Base-by-base conservation (phyloP, 2,113 vertebrate species). In the Puffinus mauretanicus region DNA sequence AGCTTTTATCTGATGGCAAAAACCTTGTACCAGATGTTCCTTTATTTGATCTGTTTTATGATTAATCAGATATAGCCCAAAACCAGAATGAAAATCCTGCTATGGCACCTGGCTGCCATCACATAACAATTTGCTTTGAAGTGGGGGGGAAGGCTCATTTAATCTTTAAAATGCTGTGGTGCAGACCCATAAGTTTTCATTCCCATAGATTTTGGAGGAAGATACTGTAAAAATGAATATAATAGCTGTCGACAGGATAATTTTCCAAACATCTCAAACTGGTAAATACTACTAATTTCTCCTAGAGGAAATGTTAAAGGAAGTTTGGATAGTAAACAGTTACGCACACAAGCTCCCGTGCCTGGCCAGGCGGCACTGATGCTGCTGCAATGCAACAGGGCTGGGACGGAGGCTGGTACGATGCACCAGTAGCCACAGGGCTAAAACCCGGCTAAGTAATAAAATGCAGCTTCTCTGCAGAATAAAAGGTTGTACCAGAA, bases 1-100 rank as follows among this genome's bases (percentile, higher is more conserved):
- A 80, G 81, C 57, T 71, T 95, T 95, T 95, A 88, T 94, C 85
- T 51, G 76, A 94, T 93, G 96, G 91, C 92, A 96, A 95, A 97
- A 92, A 49, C 62, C 90, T 75, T 78, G 64, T 75, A 76, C 61
- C 86, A 95, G 90, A 86, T 92, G 81, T 77, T 97, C 78, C 55
- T 95, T 94, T 95, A 96, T 81, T 81, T 92, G 80, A 96, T 77
- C 81, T 90, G 29, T 21, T 52, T 80, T 97, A 96, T 90, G 90
- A 93, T 96, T 90, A 77, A 93, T 94, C 82, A 91, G 86, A 86
- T 96, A 97, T 91, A 95, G 76, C 83, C 47, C 89, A 62, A 96
- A 96, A 85, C 21, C 79, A 94, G 94, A 84, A 87, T 88, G 90
- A 95, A 97, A 96, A 92, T 46, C 58, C 62, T 84, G 38, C 85